Evolutionary conservation across 2,797 vertebrate species (phyloP), one percentile per base, ranked within the genome.

Genomic region (Cyclura pinguis): DNA sequence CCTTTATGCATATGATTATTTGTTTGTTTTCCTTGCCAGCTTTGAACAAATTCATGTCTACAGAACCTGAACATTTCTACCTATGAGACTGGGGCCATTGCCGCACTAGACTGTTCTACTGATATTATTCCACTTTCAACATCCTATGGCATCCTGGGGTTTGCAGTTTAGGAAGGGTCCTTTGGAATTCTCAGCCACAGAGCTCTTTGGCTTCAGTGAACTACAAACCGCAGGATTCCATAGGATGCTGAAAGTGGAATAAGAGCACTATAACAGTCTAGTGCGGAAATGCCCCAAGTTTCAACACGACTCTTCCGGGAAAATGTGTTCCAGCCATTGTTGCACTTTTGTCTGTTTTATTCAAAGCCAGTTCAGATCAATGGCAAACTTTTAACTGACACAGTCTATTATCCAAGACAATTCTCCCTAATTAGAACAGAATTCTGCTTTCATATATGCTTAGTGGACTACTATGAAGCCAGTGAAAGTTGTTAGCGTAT

Each of bases 291-390:
- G n/a, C n/a, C n/a, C n/a, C n/a, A n/a, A n/a, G 1, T 55, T 78
- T 78, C 38, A 67, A 24, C 24, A 52, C 78, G 22, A 24, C 35
- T 69, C 52, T 42, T 47, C 27, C 76, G 72, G 59, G 24, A 83
- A 59, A 90, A 90, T 83, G 67, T 52, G 74, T 90, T 83, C 38
- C 57, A 32, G 57, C 18, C 24, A 73, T 72, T 82, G 77, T 81
- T 38, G 42, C 67, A 27, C 1, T 22, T 35, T 86, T 62, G 57
- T 73, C 24, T 38, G 6, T 47, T 86, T 89, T 50, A 86, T 86
- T 80, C 84, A 90, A 74, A 81, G 32, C 64, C 38, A 90, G 80
- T 90, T 90, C 73, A 90, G 86, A 90, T 90, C 84, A 85, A 81
- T 81, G 76, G 57, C 55, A 76, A 87, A 85, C 72, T 91, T 85